Evolutionary conservation across 2,113 vertebrate genomes (phyloP).

Genomic region (Fukomys damarensis): DNA sequence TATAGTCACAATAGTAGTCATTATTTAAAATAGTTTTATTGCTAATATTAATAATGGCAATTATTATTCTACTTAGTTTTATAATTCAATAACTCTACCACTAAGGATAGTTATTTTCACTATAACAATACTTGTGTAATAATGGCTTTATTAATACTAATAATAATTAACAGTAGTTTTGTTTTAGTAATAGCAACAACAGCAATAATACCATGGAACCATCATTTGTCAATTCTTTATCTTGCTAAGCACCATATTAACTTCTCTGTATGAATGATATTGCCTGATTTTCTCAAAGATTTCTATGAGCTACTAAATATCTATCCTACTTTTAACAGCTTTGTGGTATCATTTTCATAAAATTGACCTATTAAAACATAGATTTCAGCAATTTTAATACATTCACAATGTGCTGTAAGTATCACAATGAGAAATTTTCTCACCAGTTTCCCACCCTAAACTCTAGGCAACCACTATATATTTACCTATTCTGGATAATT

Average conservation of each 20-base stretch:
- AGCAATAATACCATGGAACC: neutral
- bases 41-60: neutral
- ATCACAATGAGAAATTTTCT: neutral
- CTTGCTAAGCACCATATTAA: neutral
- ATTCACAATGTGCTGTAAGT: neutral
- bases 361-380: neutral
- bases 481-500: neutral
- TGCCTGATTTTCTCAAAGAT: neutral
- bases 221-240: conserved; percentile 25
- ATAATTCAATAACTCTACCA: neutral
- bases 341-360: neutral
- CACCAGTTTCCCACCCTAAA: neutral
- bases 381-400: neutral
- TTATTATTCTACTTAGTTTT: neutral
- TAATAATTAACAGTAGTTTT: neutral
- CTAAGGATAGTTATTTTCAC: neutral
- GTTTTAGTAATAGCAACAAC: neutral
- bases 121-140: neutral
- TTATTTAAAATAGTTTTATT: neutral
- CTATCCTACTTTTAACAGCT: neutral
- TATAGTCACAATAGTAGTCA: neutral
- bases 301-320: neutral
- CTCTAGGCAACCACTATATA: neutral
- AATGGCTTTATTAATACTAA: neutral
- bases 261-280: neutral